Base-by-base conservation (phyloP, 2,888 invertebrate genomes). In the Lycaena phlaeas region DNA sequence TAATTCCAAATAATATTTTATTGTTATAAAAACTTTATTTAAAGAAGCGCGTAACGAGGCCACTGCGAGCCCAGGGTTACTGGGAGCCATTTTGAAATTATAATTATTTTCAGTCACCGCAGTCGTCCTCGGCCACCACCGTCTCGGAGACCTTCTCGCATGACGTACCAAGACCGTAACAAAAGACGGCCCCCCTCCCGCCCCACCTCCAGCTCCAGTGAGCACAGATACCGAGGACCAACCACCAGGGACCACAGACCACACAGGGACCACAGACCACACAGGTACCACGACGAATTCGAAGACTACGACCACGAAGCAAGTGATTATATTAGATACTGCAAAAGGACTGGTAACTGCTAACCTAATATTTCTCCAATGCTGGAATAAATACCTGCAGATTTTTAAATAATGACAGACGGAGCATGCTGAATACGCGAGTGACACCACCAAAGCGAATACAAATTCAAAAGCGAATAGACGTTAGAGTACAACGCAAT, bases 331-430 rank as follows among this genome's bases (percentile, higher is more conserved):
- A 52, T 52, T 36, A 48, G 47, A 3, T 68, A 72, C 42, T 77
- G 76, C 44, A 71, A 64, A 49, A 66, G 64, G 56, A 72, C 63
- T 43, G 69, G 77, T 12, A 67, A 64, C 38, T 78, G 75, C 52
- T 74, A 57, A 59, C 45, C 7, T 22, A 9, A 22, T 4, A 22
- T 9, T 22, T 22, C 2, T 4, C 9, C 9, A 7, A 5, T 6
- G n/a, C n/a, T n/a, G n/a, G n/a, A n/a, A n/a, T n/a, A n/a, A n/a
- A n/a, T n/a, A n/a, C n/a, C n/a, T n/a, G n/a, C n/a, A n/a, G n/a
- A n/a, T n/a, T n/a, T n/a, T n/a, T n/a, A n/a, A n/a, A n/a, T n/a
- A n/a, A n/a, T n/a, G n/a, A n/a, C n/a, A n/a, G n/a, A n/a, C n/a
- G n/a, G n/a, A n/a, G n/a, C n/a, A n/a, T n/a, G n/a, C n/a, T n/a